Conservation (phyloP, 37 sponge, comb jelly and placozoan species). For the Ephydatia muelleri region DNA sequence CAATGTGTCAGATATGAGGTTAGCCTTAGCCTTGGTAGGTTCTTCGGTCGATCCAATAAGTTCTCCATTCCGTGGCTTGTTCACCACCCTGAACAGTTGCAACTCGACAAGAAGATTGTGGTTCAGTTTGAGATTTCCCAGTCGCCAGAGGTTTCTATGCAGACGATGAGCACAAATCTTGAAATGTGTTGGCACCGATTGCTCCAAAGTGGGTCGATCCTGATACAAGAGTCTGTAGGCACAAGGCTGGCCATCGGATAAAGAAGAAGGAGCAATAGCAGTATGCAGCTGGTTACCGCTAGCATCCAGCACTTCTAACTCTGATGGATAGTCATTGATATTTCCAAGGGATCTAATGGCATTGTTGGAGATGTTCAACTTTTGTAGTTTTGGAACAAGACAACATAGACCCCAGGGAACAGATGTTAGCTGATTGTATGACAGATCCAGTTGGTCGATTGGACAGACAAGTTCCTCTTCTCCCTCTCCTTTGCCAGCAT, state of each 20-base stretch:
- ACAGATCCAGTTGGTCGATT: constrained; percentile 62
- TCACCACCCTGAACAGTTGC: constrained; percentile 51
- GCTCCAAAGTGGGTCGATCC: background rate
- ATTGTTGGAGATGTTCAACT: constrained; percentile 74
- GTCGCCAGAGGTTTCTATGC: constrained; percentile 61
- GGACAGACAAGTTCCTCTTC: background rate
- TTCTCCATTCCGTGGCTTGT: background rate
- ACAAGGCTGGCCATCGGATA: constrained; percentile 20
- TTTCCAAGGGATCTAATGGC: constrained; percentile 58
- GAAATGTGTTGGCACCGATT: background rate
- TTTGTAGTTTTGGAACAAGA: constrained; percentile 70
- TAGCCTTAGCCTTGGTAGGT: background rate
- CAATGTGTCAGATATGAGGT: background rate
- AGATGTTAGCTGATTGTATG: constrained; percentile 56
- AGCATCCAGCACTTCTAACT: constrained; percentile 69
- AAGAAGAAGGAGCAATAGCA: constrained; percentile 34
- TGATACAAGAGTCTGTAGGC: constrained; percentile 11
- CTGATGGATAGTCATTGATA: constrained; percentile 66
- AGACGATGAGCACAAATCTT: constrained; percentile 56
- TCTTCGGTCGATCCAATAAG: constrained; percentile 15
- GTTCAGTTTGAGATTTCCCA: constrained; percentile 56
- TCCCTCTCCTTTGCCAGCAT: background rate
- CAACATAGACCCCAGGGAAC: constrained; percentile 69
- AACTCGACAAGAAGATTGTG: constrained; percentile 62
- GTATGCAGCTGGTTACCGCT: constrained; percentile 51